phyloP scores from a whole-genome alignment of 2,113 vertebrate genomes.

The Monopterus albus region DNA sequence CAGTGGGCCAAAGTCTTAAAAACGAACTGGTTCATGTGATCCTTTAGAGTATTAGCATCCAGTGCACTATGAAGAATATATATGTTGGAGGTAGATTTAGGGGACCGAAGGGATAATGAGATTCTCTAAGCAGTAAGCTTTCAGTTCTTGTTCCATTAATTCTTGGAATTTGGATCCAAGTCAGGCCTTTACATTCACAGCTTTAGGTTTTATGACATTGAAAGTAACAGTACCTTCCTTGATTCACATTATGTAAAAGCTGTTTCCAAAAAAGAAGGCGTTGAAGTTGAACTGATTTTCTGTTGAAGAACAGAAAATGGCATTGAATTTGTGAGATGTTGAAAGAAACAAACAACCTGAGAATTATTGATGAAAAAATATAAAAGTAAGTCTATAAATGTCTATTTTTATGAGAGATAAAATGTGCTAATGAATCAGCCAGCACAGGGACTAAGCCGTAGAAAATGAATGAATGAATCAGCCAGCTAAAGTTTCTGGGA shows the following conservation, averaged over 20 bases:
- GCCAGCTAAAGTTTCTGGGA: neutral
- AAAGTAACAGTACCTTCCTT: neutral
- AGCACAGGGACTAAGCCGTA: no score
- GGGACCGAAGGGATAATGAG: neutral
- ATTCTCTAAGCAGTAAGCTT: neutral
- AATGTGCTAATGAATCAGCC: constrained; percentile 22
- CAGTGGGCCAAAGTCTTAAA: neutral
- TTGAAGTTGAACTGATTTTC: no score
- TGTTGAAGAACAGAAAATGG: neutral
- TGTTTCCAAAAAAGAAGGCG: constrained; percentile 17
- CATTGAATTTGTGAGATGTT: constrained; percentile 5
- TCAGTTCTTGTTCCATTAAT: neutral
- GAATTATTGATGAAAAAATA: constrained; percentile 20
- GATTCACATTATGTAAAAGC: constrained; percentile 1
- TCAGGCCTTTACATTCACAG: constrained; percentile 5
- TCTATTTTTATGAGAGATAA: no score
- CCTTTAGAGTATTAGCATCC: neutral
- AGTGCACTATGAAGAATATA: neutral
- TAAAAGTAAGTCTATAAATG: constrained; percentile 34
- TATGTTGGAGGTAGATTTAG: neutral
- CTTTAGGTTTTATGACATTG: constrained; percentile 1
- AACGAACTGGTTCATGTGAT: neutral
- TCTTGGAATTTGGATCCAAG: neutral
- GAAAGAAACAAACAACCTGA: neutral
- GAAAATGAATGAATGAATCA: constrained; percentile 34